These are phyloP conservation scores for Holothuria glaberrima DNA, from an alignment of 35 echinoderm and acorn worm species.

Conservation along the genomic window DNA sequence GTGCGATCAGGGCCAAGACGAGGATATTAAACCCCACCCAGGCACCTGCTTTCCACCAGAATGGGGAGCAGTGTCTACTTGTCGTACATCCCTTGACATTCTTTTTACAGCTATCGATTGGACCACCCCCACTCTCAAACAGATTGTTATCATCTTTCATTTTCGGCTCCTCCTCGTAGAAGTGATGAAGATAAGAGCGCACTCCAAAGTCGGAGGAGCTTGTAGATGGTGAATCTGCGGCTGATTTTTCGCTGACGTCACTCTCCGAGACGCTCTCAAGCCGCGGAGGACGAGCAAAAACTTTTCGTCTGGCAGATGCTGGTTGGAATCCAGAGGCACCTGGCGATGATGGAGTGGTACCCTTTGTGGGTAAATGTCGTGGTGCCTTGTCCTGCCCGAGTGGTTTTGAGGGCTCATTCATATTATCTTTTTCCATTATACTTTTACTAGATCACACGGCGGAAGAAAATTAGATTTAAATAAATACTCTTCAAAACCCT, in stretches of 20 bases:
- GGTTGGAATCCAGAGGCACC: conserved; percentile 23
- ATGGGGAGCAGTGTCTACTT: conserved; percentile 58
- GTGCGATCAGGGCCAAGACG: conserved; percentile 75
- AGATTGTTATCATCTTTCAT: conserved; percentile 56
- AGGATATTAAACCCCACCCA: conserved; percentile 96
- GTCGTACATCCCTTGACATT: conserved; percentile 11
- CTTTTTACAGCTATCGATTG: conserved; percentile 43
- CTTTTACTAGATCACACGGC: too few relatives aligned
- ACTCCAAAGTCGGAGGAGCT: conserved; percentile 86
- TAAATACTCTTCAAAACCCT: too few relatives aligned
- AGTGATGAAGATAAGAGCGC: conserved; percentile 93
- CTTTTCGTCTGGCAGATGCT: conserved; percentile 62
- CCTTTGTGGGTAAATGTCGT: conserved; percentile 30
- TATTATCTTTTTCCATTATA: neutral
- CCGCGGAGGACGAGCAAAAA: conserved; percentile 77
- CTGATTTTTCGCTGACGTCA: conserved; percentile 73
- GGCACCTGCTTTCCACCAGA: conserved; percentile 97
- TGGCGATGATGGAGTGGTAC: neutral
- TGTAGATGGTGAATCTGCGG: conserved; percentile 65
- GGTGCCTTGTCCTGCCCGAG: conserved; percentile 19
- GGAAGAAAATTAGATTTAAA: too few relatives aligned
- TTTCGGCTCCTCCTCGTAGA: conserved; percentile 91
- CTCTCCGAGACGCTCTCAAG: conserved; percentile 98
- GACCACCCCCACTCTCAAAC: conserved; percentile 61
- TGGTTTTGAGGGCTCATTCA: neutral